phyloP scores from a whole-genome alignment of 92 coral and sea anemone genomes.

The Porites divaricata region DNA sequence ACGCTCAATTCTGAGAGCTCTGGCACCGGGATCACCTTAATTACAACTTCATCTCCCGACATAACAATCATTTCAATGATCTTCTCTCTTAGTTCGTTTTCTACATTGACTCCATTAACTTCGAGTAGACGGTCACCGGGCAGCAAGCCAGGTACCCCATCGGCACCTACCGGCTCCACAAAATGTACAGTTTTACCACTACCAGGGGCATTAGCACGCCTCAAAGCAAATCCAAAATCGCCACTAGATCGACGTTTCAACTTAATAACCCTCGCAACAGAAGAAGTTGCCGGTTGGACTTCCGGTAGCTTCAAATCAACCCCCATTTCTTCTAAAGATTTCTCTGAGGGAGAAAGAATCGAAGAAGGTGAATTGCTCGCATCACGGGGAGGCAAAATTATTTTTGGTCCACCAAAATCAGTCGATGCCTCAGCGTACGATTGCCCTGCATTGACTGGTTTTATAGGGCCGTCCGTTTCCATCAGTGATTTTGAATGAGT shows the following conservation, averaged over 20 bases:
- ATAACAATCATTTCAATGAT: conserved; percentile 94
- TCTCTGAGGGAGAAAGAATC: conserved; percentile 83
- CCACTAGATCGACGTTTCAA: conserved; percentile 87
- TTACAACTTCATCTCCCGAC: conserved; percentile 91
- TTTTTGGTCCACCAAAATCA: conserved; percentile 47
- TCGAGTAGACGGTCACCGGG: conserved; percentile 97
- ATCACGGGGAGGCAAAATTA: conserved; percentile 61
- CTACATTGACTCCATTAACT: conserved; percentile 93
- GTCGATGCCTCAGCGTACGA: conserved; percentile 53
- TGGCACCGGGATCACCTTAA: conserved; percentile 95
- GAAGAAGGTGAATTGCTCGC: conserved; percentile 42
- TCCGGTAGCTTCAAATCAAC: conserved; percentile 91
- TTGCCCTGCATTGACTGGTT: conserved; percentile 46
- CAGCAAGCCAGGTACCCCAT: conserved; percentile 70
- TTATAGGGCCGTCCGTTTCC: conserved; percentile 58
- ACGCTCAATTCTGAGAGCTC: conserved; percentile 96
- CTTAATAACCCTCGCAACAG: conserved; percentile 79
- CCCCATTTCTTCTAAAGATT: conserved; percentile 81
- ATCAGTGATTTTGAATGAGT: conserved; percentile 32
- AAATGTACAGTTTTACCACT: conserved; percentile 82
- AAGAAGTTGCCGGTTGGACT: conserved; percentile 85
- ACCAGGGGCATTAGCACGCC: conserved; percentile 87
- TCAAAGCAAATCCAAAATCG: conserved; percentile 97
- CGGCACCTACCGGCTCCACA: conserved; percentile 92
- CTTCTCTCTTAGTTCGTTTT: conserved; percentile 85